Evolutionary conservation across 1,140 invertebrate species (phyloP).

Genomic region (Tribolium castaneum): DNA sequence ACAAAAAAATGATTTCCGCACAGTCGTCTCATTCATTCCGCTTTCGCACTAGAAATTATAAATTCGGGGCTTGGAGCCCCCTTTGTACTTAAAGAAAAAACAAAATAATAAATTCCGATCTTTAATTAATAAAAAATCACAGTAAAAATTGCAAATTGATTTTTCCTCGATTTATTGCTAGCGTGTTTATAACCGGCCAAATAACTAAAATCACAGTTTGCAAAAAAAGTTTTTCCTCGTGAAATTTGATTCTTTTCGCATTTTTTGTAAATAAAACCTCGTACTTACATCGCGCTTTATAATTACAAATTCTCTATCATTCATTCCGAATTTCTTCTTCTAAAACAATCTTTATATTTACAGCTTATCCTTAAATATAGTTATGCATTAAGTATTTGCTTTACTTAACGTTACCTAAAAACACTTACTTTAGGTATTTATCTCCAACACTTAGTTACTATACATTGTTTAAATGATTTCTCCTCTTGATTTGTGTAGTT

Average conservation of each 20-base stretch:
- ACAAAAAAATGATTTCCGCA: conserved; percentile 24
- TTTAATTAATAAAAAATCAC: conserved; percentile 51
- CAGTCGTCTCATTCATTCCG: conserved; percentile 6
- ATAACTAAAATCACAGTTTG: conserved; percentile 39
- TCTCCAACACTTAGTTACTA: conserved; percentile 40
- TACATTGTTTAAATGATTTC: conserved; percentile 41
- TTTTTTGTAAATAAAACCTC: conserved; percentile 5
- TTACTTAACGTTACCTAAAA: conserved; percentile 29
- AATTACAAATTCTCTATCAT: conserved; percentile 44
- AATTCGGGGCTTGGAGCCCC: neutral
- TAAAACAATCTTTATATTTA: conserved; percentile 38
- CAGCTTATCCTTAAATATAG: conserved; percentile 16
- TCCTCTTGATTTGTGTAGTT: conserved; percentile 42
- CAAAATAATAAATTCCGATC: conserved; percentile 28
- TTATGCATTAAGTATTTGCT: conserved; percentile 13
- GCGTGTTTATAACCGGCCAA: conserved; percentile 45
- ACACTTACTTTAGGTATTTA: conserved; percentile 30
- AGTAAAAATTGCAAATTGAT: conserved; percentile 51
- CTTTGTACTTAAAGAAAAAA: conserved; percentile 37
- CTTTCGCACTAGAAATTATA: conserved; percentile 2
- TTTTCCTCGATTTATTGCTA: conserved; percentile 47
- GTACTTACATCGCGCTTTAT: conserved; percentile 35
- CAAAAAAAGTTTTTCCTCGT: conserved; percentile 13
- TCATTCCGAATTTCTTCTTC: conserved; percentile 37
- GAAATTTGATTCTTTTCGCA: conserved; percentile 20